Evolutionary conservation across 1,140 invertebrate genomes (phyloP).

Genomic region (Sycobia sp.): DNA sequence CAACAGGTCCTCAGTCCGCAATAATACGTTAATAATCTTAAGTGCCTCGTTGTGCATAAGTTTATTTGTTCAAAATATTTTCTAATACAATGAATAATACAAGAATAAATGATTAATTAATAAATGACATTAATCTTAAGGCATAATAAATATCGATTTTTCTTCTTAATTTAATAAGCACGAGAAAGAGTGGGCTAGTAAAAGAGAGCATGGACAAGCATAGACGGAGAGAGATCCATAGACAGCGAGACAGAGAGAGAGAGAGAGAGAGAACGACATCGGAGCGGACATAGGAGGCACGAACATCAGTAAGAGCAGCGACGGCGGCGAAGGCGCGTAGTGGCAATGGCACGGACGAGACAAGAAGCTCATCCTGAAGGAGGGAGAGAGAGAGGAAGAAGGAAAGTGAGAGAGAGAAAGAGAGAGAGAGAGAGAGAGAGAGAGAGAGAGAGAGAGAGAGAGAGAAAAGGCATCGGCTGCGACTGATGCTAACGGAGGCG

Average conservation of each 20-base stretch:
- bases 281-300: background rate
- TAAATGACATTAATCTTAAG: too few relatives aligned
- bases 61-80: too few relatives aligned
- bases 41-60: too few relatives aligned
- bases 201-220: background rate
- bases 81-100: too few relatives aligned
- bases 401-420: too few relatives aligned
- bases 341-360: too few relatives aligned
- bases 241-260: constrained; percentile 30
- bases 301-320: background rate
- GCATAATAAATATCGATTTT: too few relatives aligned
- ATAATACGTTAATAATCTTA: too few relatives aligned
- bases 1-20: too few relatives aligned
- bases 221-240: background rate
- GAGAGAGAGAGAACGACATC: constrained; percentile 9
- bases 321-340: too few relatives aligned
- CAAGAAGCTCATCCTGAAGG: background rate
- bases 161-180: background rate
- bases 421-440: constrained; percentile 3
- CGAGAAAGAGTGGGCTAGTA: background rate
- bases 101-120: too few relatives aligned
- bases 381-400: constrained; percentile 25
- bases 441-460: constrained; percentile 9
- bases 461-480: background rate
- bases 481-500: background rate